A percentile compares a stretch with the other conserved stretches of the same genome.
Conservation (phyloP, 1,140 invertebrate species). For the Oryctes rhinoceros region DNA sequence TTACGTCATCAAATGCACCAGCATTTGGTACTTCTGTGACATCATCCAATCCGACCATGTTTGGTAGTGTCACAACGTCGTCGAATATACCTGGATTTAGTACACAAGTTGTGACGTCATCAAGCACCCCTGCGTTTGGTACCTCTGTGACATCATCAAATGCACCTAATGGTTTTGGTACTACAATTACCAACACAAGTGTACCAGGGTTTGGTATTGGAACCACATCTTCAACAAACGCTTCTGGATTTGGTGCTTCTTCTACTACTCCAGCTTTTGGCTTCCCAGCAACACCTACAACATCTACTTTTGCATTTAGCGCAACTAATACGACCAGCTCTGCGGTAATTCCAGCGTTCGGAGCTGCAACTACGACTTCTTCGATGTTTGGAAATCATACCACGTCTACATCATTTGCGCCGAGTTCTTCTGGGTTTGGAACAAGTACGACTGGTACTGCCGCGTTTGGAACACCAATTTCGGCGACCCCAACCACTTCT, state of each 20-base stretch:
- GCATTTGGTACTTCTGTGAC: neutral
- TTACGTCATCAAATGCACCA: neutral
- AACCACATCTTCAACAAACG: neutral
- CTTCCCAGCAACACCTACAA: neutral
- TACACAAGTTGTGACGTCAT: neutral
- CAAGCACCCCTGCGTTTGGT: neutral
- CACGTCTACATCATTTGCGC: neutral
- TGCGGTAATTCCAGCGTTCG: neutral
- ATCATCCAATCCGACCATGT: neutral
- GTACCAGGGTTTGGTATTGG: too few relatives aligned
- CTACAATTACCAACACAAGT: neutral
- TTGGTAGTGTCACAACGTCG: neutral
- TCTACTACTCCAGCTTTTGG: constrained; percentile 6
- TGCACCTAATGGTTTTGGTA: neutral
- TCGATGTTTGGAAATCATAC: constrained; percentile 15
- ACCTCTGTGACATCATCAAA: constrained; percentile 20
- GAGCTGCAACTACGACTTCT: neutral
- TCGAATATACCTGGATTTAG: constrained; percentile 22
- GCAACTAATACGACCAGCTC: neutral
- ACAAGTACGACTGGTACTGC: neutral
- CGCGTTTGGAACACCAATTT: neutral
- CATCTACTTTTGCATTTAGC: neutral
- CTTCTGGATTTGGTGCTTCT: neutral
- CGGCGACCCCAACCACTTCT: neutral
- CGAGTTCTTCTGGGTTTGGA: constrained; percentile 1